Percentiles rank a stretch among this genome's conserved stretches.
Conservation (phyloP, 2,888 invertebrate genomes). For the Gymnoscelis rufifasciata region DNA sequence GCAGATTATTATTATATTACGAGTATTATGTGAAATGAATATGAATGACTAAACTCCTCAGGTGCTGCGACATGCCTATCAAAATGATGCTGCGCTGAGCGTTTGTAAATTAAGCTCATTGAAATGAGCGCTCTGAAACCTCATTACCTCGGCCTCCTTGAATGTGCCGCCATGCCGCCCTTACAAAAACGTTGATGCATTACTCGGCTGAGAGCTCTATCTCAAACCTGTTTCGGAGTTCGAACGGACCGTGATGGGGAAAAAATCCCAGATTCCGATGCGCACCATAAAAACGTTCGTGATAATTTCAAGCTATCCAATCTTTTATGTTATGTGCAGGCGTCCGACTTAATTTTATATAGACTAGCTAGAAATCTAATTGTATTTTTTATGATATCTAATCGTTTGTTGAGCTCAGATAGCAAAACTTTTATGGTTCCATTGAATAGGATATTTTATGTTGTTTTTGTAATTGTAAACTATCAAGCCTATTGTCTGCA, state of each 20-base stretch:
- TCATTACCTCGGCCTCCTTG: constrained; percentile 69
- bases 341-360: constrained; percentile 48
- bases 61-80: constrained; percentile 18
- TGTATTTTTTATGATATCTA: constrained; percentile 29
- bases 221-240: constrained; percentile 76
- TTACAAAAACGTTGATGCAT: constrained; percentile 77
- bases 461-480: no score
- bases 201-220: constrained; percentile 65
- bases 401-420: constrained; percentile 16
- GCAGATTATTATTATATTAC: no score
- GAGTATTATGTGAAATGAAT: no score
- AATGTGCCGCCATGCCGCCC: constrained; percentile 70
- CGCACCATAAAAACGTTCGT: constrained; percentile 74
- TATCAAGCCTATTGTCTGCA: no score
- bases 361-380: constrained; percentile 47
- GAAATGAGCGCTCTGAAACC: constrained; percentile 59
- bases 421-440: background rate
- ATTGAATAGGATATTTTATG: background rate
- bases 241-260: constrained; percentile 67
- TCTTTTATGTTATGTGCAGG: constrained; percentile 51
- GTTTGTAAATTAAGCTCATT: constrained; percentile 44
- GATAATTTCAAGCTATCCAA: constrained; percentile 72
- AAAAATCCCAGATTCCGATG: constrained; percentile 76
- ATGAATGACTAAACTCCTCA: no score
- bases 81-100: constrained; percentile 15